These are phyloP conservation scores for Odobenus rosmarus DNA, from an alignment of 2,113 vertebrate species.

Conservation along the genomic window DNA sequence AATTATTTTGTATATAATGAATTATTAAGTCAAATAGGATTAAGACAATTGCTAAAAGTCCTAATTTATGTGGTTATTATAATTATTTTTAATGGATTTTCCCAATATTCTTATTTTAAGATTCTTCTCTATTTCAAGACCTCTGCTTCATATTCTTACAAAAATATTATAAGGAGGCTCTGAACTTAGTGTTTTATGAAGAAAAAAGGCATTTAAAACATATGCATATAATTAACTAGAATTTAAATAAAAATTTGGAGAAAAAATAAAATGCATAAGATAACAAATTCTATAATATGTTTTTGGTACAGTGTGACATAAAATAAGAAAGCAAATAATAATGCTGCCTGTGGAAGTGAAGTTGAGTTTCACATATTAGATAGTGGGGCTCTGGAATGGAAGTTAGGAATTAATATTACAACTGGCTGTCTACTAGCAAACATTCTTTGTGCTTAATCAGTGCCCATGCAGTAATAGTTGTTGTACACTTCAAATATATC, in stretches of 20 bases:
- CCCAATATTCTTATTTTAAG: neutral
- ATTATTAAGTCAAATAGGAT: neutral
- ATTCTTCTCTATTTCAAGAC: neutral
- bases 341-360: neutral
- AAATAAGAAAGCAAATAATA: neutral
- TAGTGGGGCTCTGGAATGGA: no score
- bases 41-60: neutral
- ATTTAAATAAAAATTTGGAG: neutral
- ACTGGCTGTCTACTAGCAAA: no score
- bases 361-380: neutral
- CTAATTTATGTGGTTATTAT: neutral
- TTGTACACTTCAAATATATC: neutral
- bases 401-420: neutral
- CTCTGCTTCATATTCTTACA: neutral
- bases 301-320: neutral
- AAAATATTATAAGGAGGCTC: neutral
- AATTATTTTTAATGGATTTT: neutral
- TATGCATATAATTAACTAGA: neutral
- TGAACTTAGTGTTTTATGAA: neutral
- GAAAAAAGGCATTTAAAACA: neutral
- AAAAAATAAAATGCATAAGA: neutral
- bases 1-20: neutral
- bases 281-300: neutral
- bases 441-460: neutral
- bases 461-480: rapidly evolving